Percentiles rank a stretch among this genome's conserved stretches.
phyloP scores from a whole-genome alignment of 2,888 invertebrate genomes.

The Mycalesis mineus region DNA sequence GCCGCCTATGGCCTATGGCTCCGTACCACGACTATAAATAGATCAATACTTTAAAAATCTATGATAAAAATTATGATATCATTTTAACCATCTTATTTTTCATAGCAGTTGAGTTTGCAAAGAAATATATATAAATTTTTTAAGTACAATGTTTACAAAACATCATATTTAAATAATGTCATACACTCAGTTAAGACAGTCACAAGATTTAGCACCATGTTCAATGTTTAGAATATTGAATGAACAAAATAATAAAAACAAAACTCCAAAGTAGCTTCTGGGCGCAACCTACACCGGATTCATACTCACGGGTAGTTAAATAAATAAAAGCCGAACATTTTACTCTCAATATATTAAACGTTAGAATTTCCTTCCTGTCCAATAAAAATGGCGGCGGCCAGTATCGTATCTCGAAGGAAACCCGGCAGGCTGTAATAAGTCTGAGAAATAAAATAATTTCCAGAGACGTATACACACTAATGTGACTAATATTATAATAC shows the following conservation, averaged over 20 bases:
- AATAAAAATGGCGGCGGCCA: conserved; percentile 67
- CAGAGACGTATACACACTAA: conserved; percentile 73
- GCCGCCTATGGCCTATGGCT: too few relatives aligned
- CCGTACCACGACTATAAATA: too few relatives aligned
- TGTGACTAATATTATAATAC: conserved; percentile 78
- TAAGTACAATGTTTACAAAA: too few relatives aligned
- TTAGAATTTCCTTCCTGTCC: conserved; percentile 76
- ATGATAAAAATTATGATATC: too few relatives aligned
- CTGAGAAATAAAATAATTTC: conserved; percentile 75
- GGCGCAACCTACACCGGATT: conserved; percentile 25
- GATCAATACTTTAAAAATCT: too few relatives aligned
- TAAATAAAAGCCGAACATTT: conserved; percentile 59
- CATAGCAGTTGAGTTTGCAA: too few relatives aligned
- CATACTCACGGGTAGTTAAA: conserved; percentile 29
- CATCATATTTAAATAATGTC: neutral
- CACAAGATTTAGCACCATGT: conserved; percentile 2
- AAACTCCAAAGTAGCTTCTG: conserved; percentile 22
- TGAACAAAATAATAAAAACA: conserved; percentile 9
- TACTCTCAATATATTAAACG: conserved; percentile 68
- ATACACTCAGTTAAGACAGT: neutral
- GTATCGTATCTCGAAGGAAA: conserved; percentile 67
- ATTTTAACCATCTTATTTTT: too few relatives aligned
- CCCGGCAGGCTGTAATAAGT: conserved; percentile 71
- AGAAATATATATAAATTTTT: too few relatives aligned
- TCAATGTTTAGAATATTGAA: neutral